Percentiles rank a stretch among this genome's conserved stretches.
Evolutionary conservation across 2,888 invertebrate genomes (phyloP).

Genomic region (Allophyes oxyacanthae): DNA sequence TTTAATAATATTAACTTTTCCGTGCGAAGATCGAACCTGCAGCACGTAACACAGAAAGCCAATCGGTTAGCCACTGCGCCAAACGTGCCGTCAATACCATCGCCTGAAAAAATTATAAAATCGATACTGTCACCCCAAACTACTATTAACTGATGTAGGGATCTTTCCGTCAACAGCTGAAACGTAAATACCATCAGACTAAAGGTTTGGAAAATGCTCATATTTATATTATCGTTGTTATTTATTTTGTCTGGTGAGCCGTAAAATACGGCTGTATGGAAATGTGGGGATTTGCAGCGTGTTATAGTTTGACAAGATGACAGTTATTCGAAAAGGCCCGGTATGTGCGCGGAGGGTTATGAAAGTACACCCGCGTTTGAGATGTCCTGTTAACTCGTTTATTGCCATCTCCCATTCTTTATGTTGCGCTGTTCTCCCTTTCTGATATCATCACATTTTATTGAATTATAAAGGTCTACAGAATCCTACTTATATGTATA

Average conservation of each 20-base stretch:
- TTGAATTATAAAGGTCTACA: constrained; percentile 62
- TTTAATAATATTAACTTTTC: too few species aligned
- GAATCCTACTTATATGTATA: constrained; percentile 33
- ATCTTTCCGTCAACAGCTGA: constrained; percentile 85
- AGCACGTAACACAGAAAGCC: too few species aligned
- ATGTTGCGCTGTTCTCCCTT: constrained; percentile 61
- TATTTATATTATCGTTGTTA: constrained; percentile 86
- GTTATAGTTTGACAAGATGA: constrained; percentile 86
- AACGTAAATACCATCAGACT: constrained; percentile 84
- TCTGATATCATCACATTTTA: constrained; percentile 63
- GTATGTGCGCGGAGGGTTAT: constrained; percentile 52
- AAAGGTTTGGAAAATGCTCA: constrained; percentile 82
- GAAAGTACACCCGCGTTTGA: constrained; percentile 52
- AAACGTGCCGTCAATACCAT: too few species aligned
- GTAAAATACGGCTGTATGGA: constrained; percentile 87
- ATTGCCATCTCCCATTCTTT: constrained; percentile 73
- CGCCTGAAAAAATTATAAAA: constrained; percentile 31
- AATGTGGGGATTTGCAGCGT: constrained; percentile 84
- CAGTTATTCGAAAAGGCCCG: constrained; percentile 79
- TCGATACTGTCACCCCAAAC: constrained; percentile 68
- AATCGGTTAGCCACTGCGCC: too few species aligned
- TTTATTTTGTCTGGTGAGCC: constrained; percentile 86
- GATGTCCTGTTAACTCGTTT: constrained; percentile 77
- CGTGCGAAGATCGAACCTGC: too few species aligned
- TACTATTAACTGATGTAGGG: constrained; percentile 76